Evolutionary conservation across 2,888 invertebrate genomes (phyloP), one percentile per base, ranked within the genome.

Genomic region (Coelinius sp.): DNA sequence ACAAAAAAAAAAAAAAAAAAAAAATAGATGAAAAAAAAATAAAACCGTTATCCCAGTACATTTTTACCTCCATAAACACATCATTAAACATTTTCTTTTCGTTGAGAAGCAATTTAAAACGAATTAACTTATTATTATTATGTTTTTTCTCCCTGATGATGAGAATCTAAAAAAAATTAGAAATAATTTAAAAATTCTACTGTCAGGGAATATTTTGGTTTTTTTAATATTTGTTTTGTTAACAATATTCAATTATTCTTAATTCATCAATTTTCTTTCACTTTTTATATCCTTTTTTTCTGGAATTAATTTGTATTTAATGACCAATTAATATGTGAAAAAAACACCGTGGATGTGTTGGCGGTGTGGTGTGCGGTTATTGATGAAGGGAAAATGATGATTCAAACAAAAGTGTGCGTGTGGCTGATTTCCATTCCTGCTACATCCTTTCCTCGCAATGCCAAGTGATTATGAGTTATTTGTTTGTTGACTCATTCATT

Each of bases 341-440:
- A 59, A 56, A 86, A 84, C 84, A 87, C 85, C 85, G 87, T 87
- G 87, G 87, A 87, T 87, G 87, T 87, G 87, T 87, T 87, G 87
- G 87, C 87, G 87, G 87, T 87, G 87, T 87, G 87, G 87, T 87
- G 87, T 87, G 84, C 85, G 84, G 82, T 84, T 81, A 84, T 79
- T 83, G 82, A 63, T 41, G 24, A 41, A 63, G 38, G 75, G 73
- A 75, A 76, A 73, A 49, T 76, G 74, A 17, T 76, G 66, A 76
- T 77, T 79, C 66, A 75, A 72, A 73, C 68, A 77, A 74, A 76
- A 71, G 75, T 70, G 75, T 74, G 74, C 62, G 73, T 75, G 75
- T 76, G 75, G 74, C 73, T 77, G 74, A 74, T 6, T 59, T 66
- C 56, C 62, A 49, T n/a, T 46, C 59, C 59, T 14, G 22, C 25